Base-by-base conservation (phyloP, 1,140 invertebrate genomes). In the Lineus longissimus region DNA sequence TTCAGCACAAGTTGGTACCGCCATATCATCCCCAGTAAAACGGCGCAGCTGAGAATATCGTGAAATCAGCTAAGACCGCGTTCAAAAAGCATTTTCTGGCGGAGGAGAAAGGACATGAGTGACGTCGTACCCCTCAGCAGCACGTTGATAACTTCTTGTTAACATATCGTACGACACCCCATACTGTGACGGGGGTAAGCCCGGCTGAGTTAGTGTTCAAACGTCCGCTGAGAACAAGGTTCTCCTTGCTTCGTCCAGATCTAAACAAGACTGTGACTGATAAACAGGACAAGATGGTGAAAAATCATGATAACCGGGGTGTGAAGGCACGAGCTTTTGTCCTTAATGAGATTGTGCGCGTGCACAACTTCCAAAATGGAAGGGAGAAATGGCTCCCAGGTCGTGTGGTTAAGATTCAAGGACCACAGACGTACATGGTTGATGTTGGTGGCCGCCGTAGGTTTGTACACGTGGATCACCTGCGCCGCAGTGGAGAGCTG, bases 31-130 rank as follows among this genome's bases (percentile, higher is more conserved):
- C 61, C 0, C 40, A 19, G 29, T 54, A 27, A 13, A 64, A 57
- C 29, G 25, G 27, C n/a, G n/a, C 30, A 22, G 61, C 27, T 15
- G 47, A 56, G 13, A 62, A 33, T 31, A 27, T 60, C 27, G 57
- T 67, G 23, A 25, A 65, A 22, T 54, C 56, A 15, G 62, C 29
- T 7, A 57, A 57, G 55, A 45, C 30, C 31, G 15, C 56, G 27
- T 54, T 64, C 36, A n/a, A 64, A 59, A 60, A 47, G 33, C 33
- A 45, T 30, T 13, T 58, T 41, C 30, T 36, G 4, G 33, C 33
- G 15, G 33, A 36, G 33, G 6, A 15, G 33, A 36, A 36, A 15
- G 33, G 33, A 7, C 4, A 15, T 15, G 33, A 36, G 33, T n/a
- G n/a, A 51, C 6, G 47, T 23, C n/a, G n/a, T 19, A 43, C 47